phyloP scores from a whole-genome alignment of 2,113 vertebrate genomes.

The Ibidorhyncha struthersii region DNA sequence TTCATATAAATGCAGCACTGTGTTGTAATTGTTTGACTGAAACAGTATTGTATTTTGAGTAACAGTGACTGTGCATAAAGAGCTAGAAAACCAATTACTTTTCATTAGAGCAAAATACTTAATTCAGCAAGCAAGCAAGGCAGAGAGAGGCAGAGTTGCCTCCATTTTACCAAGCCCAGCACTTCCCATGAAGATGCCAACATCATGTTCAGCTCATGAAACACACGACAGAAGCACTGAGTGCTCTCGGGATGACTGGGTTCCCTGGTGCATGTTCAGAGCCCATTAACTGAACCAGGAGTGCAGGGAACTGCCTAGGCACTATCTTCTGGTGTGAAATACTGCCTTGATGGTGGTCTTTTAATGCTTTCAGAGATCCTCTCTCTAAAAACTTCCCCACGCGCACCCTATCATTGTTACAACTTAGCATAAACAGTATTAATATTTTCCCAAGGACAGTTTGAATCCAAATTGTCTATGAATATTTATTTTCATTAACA shows the following conservation, averaged over 20 bases:
- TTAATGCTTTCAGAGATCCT: background rate
- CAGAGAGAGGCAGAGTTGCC: background rate
- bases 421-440: background rate
- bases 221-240: background rate
- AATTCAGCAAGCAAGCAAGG: background rate
- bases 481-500: background rate
- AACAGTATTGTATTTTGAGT: background rate
- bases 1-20: background rate
- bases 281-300: background rate
- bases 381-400: background rate
- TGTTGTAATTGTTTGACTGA: background rate
- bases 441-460: background rate
- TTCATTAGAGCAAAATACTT: background rate
- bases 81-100: background rate
- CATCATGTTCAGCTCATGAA: background rate
- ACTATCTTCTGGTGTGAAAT: background rate
- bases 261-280: background rate
- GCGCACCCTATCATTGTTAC: too few relatives aligned
- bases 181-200: background rate
- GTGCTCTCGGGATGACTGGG: background rate
- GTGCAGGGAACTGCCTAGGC: background rate
- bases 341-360: background rate
- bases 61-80: background rate
- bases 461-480: background rate
- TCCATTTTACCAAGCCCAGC: background rate